Evolutionary conservation across 2,797 vertebrate species (phyloP).

Genomic region (Cryptoprocta ferox): DNA sequence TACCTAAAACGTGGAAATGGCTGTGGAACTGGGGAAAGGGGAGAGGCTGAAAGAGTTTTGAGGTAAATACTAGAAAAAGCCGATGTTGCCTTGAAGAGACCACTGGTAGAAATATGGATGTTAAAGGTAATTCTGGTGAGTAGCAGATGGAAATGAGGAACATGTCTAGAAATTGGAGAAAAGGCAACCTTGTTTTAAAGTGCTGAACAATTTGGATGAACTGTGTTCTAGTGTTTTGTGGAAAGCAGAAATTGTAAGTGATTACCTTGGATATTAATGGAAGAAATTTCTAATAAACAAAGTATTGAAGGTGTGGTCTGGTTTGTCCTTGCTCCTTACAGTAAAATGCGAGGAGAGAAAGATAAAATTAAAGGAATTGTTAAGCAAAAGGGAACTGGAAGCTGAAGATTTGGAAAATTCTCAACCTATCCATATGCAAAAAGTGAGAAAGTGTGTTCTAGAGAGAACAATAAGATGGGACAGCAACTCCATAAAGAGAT

Average conservation of each 20-base stretch:
- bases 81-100: not conserved
- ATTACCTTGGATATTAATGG: not conserved
- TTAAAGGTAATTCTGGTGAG: not conserved
- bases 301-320: not conserved
- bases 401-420: not conserved
- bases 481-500: not conserved
- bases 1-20: not conserved
- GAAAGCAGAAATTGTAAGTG: not conserved
- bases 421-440: not conserved
- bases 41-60: not conserved
- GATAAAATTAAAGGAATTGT: not conserved
- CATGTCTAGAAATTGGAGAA: not conserved
- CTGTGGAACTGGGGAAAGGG: not conserved
- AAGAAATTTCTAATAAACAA: not conserved
- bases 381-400: not conserved
- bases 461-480: not conserved
- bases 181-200: not conserved
- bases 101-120: not conserved
- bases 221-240: not conserved
- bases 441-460: not conserved
- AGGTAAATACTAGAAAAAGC: not conserved
- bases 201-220: not conserved
- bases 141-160: not conserved
- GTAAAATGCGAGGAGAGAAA: not conserved
- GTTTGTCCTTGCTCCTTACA: not conserved